These are phyloP conservation scores for Argyrosomus regius DNA, from an alignment of 2,797 vertebrate species.

Conservation along the genomic window DNA sequence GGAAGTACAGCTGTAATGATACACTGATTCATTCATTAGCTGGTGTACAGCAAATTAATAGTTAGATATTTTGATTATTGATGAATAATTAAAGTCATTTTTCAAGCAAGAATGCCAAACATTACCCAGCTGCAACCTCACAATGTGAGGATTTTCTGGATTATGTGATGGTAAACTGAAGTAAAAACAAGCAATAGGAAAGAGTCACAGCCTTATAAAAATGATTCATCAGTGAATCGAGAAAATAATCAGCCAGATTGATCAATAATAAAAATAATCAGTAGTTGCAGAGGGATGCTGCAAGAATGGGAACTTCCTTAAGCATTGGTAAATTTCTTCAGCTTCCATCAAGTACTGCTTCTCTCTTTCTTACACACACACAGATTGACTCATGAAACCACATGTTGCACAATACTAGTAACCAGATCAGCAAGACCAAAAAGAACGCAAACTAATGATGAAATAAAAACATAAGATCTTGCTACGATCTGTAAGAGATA, in stretches of 20 bases:
- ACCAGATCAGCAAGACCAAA: not conserved
- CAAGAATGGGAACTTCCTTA: not conserved
- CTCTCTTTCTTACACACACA: not conserved
- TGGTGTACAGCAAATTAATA: no score
- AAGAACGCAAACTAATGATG: not conserved
- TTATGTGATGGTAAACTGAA: no score
- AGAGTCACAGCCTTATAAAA: not conserved
- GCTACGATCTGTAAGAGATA: not conserved
- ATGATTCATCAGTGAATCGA: not conserved
- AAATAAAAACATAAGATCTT: constrained; percentile 13
- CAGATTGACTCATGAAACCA: constrained; percentile 5
- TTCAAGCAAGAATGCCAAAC: no score
- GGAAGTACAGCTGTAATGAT: no score
- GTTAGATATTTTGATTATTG: no score
- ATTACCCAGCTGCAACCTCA: no score
- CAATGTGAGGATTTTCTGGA: no score
- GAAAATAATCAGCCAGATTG: not conserved
- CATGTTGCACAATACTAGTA: not conserved
- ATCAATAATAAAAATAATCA: not conserved
- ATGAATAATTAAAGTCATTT: no score
- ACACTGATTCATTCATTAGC: no score
- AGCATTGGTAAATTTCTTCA: not conserved
- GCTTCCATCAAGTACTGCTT: not conserved
- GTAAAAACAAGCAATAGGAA: no score
- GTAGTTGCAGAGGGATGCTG: not conserved